Evolutionary conservation across 30 jellyfish, hydroid and myxozoan species (phyloP).

Genomic region (Aurelia aurita): DNA sequence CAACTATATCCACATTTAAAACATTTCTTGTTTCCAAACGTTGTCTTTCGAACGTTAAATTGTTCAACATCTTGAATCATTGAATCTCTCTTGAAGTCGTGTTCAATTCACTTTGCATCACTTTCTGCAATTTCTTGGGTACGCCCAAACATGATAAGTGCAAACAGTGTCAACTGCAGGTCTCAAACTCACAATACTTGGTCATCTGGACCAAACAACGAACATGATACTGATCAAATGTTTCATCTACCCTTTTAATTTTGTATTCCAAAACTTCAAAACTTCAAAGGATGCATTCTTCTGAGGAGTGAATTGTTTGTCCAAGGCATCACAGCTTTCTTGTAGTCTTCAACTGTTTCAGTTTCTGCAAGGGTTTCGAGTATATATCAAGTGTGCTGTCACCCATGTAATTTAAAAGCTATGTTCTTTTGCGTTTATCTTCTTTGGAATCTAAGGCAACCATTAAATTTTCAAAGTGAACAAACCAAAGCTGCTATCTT

Average conservation of each 20-base stretch:
- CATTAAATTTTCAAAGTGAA: neutral
- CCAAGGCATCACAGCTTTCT: neutral
- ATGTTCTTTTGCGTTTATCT: neutral
- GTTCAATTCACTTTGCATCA: too few species aligned
- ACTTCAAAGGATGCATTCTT: neutral
- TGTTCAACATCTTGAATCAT: neutral
- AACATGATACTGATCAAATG: neutral
- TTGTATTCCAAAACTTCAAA: neutral
- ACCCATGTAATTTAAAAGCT: neutral
- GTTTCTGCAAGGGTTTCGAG: neutral
- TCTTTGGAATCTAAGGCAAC: neutral
- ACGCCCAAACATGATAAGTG: too few species aligned
- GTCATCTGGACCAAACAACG: constrained; percentile 3
- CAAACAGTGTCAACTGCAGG: too few species aligned
- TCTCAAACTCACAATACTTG: constrained; percentile 2
- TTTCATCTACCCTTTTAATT: constrained; percentile 9
- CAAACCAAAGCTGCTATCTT: neutral
- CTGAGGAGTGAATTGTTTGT: too few species aligned
- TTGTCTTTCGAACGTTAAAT: neutral
- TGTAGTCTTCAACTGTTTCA: neutral
- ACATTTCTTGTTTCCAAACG: constrained; percentile 21
- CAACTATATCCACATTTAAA: constrained; percentile 22
- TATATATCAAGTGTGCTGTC: neutral
- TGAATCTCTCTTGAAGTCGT: neutral
- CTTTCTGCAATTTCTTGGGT: too few species aligned